A percentile compares a stretch with the other conserved stretches of the same genome.
Conservation (phyloP, 2,888 invertebrate species). For the Meta bourneti region DNA sequence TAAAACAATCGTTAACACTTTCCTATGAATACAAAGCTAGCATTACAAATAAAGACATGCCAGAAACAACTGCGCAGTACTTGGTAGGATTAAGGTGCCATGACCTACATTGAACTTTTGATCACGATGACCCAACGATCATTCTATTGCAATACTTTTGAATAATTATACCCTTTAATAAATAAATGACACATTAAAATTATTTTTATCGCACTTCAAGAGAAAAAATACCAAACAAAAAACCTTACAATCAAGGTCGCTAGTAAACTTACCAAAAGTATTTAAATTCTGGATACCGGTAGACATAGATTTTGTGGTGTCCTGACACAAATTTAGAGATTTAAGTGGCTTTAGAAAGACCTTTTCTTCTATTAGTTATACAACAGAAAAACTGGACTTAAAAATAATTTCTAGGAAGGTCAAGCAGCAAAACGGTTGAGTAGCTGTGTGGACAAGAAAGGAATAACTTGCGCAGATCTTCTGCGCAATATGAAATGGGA, state of each 20-base stretch:
- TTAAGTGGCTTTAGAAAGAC: constrained; percentile 39
- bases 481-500: constrained; percentile 8
- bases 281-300: constrained; percentile 80
- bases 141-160: background rate
- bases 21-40: background rate
- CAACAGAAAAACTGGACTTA: background rate
- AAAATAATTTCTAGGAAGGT: background rate
- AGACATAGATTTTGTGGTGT: constrained; percentile 76
- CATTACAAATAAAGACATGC: background rate
- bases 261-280: constrained; percentile 79
- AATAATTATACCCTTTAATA: background rate
- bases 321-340: constrained; percentile 61
- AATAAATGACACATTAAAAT: background rate
- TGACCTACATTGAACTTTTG: constrained; percentile 72
- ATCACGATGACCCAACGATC: constrained; percentile 13
- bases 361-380: constrained; percentile 14
- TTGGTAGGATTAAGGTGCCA: constrained; percentile 16
- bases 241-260: constrained; percentile 49
- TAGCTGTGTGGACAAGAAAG: constrained; percentile 11
- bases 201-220: background rate
- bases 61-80: constrained; percentile 57
- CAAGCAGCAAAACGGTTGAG: constrained; percentile 26
- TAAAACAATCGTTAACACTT: background rate
- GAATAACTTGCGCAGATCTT: constrained; percentile 15
- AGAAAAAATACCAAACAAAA: background rate